phyloP scores from a whole-genome alignment of 2,888 invertebrate genomes.

The Synanthedon formicaeformis region DNA sequence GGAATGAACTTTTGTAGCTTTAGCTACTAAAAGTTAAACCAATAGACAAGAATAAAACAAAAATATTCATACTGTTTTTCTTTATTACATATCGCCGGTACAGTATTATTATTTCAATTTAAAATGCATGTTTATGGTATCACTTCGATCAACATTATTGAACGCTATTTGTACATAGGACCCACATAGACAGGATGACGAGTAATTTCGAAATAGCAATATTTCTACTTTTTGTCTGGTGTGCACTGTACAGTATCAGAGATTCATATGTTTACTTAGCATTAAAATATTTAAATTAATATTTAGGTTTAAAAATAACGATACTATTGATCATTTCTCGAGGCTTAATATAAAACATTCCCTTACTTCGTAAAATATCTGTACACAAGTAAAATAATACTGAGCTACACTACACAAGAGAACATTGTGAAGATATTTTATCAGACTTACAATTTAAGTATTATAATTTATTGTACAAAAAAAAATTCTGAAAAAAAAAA shows the following conservation, averaged over 20 bases:
- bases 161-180: constrained; percentile 59
- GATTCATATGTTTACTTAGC: background rate
- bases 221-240: constrained; percentile 47
- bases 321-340: no score
- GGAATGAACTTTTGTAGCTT: no score
- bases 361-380: background rate
- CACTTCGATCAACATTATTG: constrained; percentile 44
- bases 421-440: constrained; percentile 8
- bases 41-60: background rate
- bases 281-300: background rate
- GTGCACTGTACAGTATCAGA: constrained; percentile 15
- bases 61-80: constrained; percentile 30
- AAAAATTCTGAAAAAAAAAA: no score
- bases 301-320: no score
- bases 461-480: no score
- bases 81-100: constrained; percentile 62
- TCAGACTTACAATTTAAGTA: constrained; percentile 2
- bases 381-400: constrained; percentile 4
- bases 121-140: constrained; percentile 57
- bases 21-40: no score
- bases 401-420: constrained; percentile 10
- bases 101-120: constrained; percentile 52
- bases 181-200: constrained; percentile 16
- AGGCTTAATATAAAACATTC: background rate
- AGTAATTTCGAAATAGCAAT: background rate